Evolutionary conservation across 2,113 vertebrate species (phyloP).

Genomic region (Aplodontia rufa): DNA sequence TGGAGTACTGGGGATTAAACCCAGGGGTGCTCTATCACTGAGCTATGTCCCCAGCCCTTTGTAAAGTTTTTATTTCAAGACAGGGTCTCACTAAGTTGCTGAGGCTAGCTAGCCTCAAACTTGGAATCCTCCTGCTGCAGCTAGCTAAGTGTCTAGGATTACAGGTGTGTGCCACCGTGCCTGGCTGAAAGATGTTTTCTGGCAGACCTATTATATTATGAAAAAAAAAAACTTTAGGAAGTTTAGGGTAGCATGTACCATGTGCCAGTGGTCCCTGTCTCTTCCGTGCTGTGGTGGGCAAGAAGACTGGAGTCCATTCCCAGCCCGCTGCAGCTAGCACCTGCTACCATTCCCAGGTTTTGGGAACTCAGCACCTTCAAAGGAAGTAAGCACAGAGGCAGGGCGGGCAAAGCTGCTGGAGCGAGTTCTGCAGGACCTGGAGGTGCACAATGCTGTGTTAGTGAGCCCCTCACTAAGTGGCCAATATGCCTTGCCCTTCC

Average conservation of each 20-base stretch:
- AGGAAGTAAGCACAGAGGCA: conserved; percentile 84
- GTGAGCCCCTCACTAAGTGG: conserved; percentile 97
- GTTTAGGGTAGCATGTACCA: not conserved
- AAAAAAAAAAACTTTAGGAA: not conserved
- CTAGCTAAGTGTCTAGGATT: no score
- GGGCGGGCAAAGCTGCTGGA: conserved; percentile 89
- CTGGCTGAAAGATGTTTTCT: not conserved
- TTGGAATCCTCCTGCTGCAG: no score
- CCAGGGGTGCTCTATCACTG: no score
- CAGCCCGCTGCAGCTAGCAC: not conserved
- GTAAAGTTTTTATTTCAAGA: no score
- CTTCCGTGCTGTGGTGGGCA: not conserved
- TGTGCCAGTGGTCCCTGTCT: not conserved
- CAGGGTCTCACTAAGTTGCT: no score
- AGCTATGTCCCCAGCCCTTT: no score
- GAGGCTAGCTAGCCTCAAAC: no score
- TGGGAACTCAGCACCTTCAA: conserved; percentile 88
- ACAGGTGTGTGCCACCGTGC: no score
- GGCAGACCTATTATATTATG: not conserved
- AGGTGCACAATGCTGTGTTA: conserved; percentile 86
- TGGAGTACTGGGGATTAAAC: no score
- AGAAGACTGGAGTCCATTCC: not conserved
- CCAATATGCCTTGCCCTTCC: conserved; percentile 93
- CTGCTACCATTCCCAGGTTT: conserved; percentile 86
- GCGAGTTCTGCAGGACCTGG: conserved; percentile 87